Conservation (phyloP, 2,113 vertebrate genomes). For the Clarias batrachus region DNA sequence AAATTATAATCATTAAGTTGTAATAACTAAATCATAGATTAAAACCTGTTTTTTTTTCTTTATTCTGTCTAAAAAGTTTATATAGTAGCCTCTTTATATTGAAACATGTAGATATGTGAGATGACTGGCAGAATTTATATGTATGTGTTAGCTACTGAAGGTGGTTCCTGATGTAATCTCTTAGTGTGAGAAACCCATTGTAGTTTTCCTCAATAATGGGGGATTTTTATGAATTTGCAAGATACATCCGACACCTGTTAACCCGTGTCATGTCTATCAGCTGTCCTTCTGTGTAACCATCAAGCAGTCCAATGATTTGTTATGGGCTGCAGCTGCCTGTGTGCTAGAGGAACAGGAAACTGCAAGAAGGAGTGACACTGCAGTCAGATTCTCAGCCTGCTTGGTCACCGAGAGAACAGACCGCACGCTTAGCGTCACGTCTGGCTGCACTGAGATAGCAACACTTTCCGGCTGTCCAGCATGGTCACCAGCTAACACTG, state of each 20-base stretch:
- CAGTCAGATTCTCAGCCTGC: constrained; percentile 4
- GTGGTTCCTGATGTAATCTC: background rate
- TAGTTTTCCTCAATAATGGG: background rate
- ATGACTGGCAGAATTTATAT: background rate
- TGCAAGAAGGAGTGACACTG: constrained; percentile 8
- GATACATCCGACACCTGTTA: constrained; percentile 4
- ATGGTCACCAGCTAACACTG: constrained; percentile 32
- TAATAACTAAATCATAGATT: background rate
- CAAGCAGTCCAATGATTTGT: constrained; percentile 39
- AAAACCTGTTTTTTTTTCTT: background rate
- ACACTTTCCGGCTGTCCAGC: constrained; percentile 39
- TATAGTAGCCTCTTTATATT: background rate
- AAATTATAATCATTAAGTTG: background rate
- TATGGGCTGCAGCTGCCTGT: constrained; percentile 10
- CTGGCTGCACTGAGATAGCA: constrained; percentile 25
- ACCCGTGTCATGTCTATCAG: constrained; percentile 17
- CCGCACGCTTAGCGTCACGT: constrained; percentile 30
- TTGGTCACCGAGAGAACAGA: constrained; percentile 29
- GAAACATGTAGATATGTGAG: background rate
- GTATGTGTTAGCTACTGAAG: background rate
- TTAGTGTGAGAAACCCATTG: background rate
- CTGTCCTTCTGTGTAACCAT: constrained; percentile 20
- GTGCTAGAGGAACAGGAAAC: background rate
- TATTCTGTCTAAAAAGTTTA: background rate
- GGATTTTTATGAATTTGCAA: background rate